A percentile compares a stretch with the other conserved stretches of the same genome.
phyloP scores from a whole-genome alignment of 37 sponge, comb jelly and placozoan species.

The Petrosia ficiformis region DNA sequence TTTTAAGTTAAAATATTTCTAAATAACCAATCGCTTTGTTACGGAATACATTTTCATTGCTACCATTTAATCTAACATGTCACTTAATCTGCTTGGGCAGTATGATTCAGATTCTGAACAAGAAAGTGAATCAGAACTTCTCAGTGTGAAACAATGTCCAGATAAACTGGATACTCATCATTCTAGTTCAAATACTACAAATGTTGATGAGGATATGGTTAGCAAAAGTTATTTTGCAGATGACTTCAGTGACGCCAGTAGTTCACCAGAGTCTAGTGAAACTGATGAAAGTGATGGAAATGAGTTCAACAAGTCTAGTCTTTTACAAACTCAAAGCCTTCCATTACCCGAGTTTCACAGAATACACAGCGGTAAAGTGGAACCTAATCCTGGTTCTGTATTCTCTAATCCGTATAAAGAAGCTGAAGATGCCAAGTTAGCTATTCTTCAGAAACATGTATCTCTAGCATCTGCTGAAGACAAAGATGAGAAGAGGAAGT shows the following conservation, averaged over 20 bases:
- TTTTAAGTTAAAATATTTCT: too few relatives aligned
- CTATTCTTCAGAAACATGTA: conserved; percentile 52
- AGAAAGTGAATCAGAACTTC: too few relatives aligned
- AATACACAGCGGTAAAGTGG: neutral
- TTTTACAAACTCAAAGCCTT: conserved; percentile 27
- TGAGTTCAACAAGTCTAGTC: conserved; percentile 86
- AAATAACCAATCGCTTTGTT: too few relatives aligned
- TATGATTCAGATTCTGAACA: conserved; percentile 52
- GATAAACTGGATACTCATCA: too few relatives aligned
- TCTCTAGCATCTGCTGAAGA: conserved; percentile 13
- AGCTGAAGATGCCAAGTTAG: conserved; percentile 49
- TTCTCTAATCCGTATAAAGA: conserved; percentile 55
- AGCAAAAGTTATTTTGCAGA: neutral
- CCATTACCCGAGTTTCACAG: conserved; percentile 52
- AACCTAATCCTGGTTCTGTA: conserved; percentile 24
- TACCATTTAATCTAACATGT: conserved; percentile 7
- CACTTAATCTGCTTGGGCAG: conserved; percentile 35
- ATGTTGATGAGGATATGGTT: too few relatives aligned
- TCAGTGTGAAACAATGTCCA: too few relatives aligned
- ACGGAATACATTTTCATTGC: neutral
- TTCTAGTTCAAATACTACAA: too few relatives aligned
- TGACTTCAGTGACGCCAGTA: neutral
- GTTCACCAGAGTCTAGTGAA: too few relatives aligned
- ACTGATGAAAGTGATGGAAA: too few relatives aligned
- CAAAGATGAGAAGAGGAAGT: neutral